Conservation (phyloP, 2,113 vertebrate species). For the Gymnocephalus cernua region DNA sequence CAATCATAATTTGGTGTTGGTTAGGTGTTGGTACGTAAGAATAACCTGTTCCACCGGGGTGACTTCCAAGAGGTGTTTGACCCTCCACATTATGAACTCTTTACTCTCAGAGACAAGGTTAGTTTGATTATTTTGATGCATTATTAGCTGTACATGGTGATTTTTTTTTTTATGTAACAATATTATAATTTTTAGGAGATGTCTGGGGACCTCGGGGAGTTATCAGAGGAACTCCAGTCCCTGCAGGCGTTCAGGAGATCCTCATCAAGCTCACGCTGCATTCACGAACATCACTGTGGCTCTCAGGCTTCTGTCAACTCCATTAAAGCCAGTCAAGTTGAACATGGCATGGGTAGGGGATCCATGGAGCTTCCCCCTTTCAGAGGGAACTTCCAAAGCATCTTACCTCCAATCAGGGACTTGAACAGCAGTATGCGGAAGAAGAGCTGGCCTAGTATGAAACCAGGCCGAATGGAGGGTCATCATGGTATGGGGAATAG, state of each 20-base stretch:
- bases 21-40: slow-evolving; percentile 90
- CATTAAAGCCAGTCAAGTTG: slow-evolving; percentile 85
- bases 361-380: slow-evolving; percentile 88
- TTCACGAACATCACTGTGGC: slow-evolving; percentile 96
- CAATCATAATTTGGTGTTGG: not conserved
- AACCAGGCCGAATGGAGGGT: slow-evolving; percentile 52
- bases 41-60: slow-evolving; percentile 88
- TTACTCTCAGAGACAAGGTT: slow-evolving; percentile 91
- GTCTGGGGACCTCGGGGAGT: slow-evolving; percentile 89
- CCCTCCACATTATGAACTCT: slow-evolving; percentile 95
- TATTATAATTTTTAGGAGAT: slow-evolving; percentile 80
- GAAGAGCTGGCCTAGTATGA: slow-evolving; percentile 80
- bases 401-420: slow-evolving; percentile 57
- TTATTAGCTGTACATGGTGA: not conserved
- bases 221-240: slow-evolving; percentile 92
- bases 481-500: slow-evolving; percentile 71
- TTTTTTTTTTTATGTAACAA: not conserved
- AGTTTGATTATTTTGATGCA: slow-evolving; percentile 13
- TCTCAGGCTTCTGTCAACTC: slow-evolving; percentile 85
- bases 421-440: slow-evolving; percentile 74
- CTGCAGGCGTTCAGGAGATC: slow-evolving; percentile 91
- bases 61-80: slow-evolving; percentile 94
- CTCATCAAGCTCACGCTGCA: slow-evolving; percentile 90
- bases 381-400: slow-evolving; percentile 59
- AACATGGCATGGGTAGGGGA: slow-evolving; percentile 75